These are phyloP conservation scores for Xanthostigma xanthostigma DNA, from an alignment of 2,888 invertebrate genomes.

Conservation along the genomic window DNA sequence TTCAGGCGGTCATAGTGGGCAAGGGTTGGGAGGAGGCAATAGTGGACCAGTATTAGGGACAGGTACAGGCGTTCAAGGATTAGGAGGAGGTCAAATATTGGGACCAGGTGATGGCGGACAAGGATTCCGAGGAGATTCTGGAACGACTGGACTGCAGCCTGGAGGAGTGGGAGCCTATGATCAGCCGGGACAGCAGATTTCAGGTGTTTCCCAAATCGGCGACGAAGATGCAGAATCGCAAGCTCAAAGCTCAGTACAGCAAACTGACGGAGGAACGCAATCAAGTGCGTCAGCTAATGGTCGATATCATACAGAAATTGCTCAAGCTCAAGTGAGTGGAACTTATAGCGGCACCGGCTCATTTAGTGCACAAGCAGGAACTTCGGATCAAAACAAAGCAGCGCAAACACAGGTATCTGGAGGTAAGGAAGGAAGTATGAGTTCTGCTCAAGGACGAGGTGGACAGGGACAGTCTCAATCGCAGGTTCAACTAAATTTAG, in stretches of 20 bases:
- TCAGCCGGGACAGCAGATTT: neutral
- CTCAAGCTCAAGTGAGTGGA: constrained; percentile 72
- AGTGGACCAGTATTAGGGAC: neutral
- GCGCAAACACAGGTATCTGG: constrained; percentile 55
- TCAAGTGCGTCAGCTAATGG: constrained; percentile 68
- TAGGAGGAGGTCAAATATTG: neutral
- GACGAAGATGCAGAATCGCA: constrained; percentile 58
- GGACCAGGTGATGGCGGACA: neutral
- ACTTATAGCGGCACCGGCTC: constrained; percentile 63
- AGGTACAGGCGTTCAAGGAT: neutral
- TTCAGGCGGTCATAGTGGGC: neutral
- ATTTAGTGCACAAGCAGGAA: constrained; percentile 71
- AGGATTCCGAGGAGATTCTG: neutral
- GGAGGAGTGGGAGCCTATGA: neutral
- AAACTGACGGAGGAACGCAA: constrained; percentile 44
- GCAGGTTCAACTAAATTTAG: constrained; percentile 58
- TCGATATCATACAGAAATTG: constrained; percentile 54
- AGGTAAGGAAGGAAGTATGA: constrained; percentile 56
- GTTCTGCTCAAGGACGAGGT: constrained; percentile 60
- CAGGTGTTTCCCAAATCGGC: constrained; percentile 10
- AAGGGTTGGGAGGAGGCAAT: neutral
- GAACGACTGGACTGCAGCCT: neutral
- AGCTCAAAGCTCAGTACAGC: constrained; percentile 49
- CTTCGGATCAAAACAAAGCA: constrained; percentile 56
- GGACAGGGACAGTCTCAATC: constrained; percentile 62